These are phyloP conservation scores for Parapsyche elsis DNA, from an alignment of 1,140 invertebrate species.

Conservation along the genomic window DNA sequence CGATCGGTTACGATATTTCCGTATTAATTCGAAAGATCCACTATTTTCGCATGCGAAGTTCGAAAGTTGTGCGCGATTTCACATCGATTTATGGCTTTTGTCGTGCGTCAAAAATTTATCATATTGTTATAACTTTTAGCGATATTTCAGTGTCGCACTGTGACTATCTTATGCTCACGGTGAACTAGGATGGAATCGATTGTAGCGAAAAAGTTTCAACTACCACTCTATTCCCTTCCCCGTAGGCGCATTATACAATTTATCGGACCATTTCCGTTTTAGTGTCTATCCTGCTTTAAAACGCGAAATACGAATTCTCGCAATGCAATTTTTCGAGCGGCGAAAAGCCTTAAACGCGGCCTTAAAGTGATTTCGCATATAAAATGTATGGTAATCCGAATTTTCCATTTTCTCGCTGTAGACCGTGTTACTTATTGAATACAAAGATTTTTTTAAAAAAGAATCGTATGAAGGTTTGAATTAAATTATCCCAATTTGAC, in stretches of 20 bases:
- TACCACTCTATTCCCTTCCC: not conserved
- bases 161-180: no score
- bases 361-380: not conserved
- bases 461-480: not conserved
- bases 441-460: not conserved
- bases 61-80: no score
- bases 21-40: no score
- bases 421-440: not conserved
- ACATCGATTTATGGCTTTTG: no score
- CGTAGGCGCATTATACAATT: conserved; percentile 14
- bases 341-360: conserved; percentile 6
- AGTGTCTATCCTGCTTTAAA: not conserved
- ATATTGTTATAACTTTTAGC: no score
- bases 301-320: not conserved
- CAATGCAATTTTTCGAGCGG: not conserved
- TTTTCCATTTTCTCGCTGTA: not conserved
- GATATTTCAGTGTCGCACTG: no score
- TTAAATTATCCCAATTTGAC: no score
- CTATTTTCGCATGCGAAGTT: no score
- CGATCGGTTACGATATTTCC: no score
- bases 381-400: conserved; percentile 5
- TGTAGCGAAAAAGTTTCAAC: conserved; percentile 10
- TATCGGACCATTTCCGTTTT: conserved; percentile 23
- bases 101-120: no score
- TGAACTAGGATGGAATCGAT: not conserved